Base-by-base conservation (phyloP, 2,797 vertebrate species). In the Smutsia temminckii region DNA sequence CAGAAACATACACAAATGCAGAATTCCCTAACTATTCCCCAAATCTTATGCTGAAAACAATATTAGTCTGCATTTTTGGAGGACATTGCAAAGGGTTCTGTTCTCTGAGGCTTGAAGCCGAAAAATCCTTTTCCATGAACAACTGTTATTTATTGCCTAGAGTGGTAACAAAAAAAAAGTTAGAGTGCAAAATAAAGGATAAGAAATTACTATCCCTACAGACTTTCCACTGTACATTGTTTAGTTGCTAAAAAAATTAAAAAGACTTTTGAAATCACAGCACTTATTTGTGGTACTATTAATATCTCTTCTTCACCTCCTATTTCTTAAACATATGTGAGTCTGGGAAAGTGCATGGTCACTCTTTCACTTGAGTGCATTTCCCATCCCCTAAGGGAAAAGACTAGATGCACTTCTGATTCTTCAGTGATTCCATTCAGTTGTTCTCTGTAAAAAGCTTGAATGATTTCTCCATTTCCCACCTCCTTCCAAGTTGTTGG, bases 401-500 rank as follows among this genome's bases (percentile, higher is more conserved):
- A 94, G 69, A 79, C 68, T 53, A 71, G 87, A 90, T 55, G 55
- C 12, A 78, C 20, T 80, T 91, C 40, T 80, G 84, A 81, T 93
- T 95, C 84, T 91, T 96, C 71, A 80, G 0, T 91, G 79, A 91
- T 68, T 68, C 74, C 83, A 74, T 84, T 95, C 71, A 68, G 27
- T 84, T 59, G 32, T 83, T 89, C 97, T 78, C 92, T 53, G 57
- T 95, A 83, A 96, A 95, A 97, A 91, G 74, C 89, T 91, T 97
- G 96, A 98, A 96, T 95, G 87, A 95, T 96, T 98, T 98, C 80
- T 92, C 85, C 57, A 57, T 85, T 83, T 93, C 61, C 92, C 94
- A 96, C 83, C 95, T 79, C 84, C 94, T 97, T 97, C 94, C 96
- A 97, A 96, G 96, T 96, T 96, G 69, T 97, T 96, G 90, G 85